Base-by-base conservation (phyloP, 2,113 vertebrate genomes). In the Brachyistius frenatus region DNA sequence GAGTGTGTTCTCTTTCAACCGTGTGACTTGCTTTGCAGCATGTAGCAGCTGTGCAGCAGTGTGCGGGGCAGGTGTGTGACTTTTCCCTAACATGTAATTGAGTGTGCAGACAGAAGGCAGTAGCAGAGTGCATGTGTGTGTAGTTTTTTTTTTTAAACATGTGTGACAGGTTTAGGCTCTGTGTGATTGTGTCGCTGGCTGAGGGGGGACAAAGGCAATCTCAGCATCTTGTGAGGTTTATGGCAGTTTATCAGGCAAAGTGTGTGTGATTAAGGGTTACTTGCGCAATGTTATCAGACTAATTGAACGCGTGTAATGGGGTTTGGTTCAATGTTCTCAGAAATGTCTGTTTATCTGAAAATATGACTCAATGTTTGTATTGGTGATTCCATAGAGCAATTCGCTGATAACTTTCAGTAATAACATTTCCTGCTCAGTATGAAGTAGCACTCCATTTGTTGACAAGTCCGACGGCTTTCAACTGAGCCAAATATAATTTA, bases 1-100 rank as follows among this genome's bases (percentile, higher is more conserved):
- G 84, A 89, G 85, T 66, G 80, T 79, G 76, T 84, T 64, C 10
- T 76, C 46, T 36, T 77, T 33, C 16, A 70, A 39, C 64, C 79
- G 74, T 82, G 50, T 77, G 74, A 62, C 55, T 60, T 56, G 72
- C 31, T 57, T 54, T 11, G 9, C 49, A 52, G 65, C 23, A 44
- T 83, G 70, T 62, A 63, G 47, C 44, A 61, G 52, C 72, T 55
- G 67, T 81, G 63, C 36, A 82, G 44, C 67, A n/a, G 71, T 41
- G 69, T 56, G 23, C 23, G 68, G 13, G 53, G 65, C 74, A 87
- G 70, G 77, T 87, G 80, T 78, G 75, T 44, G 78, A 86, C 74
- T 83, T 88, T 80, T 78, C 58, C 16, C 44, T 30, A 41, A 41
- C 41, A 36, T 63, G 52, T 60, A 67, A 3, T 10, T 31, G 47